Evolutionary conservation across 1,140 invertebrate genomes (phyloP), one percentile per base, ranked within the genome.

Genomic region (Cryptotermes secundus): DNA sequence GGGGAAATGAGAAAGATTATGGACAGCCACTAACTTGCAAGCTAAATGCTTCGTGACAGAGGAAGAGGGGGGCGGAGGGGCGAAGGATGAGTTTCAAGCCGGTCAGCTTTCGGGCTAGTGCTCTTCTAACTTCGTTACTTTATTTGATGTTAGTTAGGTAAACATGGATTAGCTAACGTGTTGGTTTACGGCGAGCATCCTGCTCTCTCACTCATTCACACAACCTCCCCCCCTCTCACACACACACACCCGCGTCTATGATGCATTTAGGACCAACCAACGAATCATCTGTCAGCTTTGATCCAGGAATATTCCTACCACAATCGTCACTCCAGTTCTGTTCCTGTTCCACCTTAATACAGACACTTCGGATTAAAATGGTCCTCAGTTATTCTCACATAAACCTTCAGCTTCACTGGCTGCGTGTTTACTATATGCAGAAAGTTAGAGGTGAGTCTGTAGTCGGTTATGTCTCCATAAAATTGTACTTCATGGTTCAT

Each of bases 81-180:
- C n/a, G n/a, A 1, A 49, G 59, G 26, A 16, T 72, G 59, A 72
- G 59, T 72, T 49, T 72, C n/a, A 72, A 72, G n/a, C 59, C n/a
- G 26, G 59, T n/a, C 14, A 72, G 59, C 59, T 72, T 72, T 72
- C 31, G 59, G 59, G 59, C 59, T 72, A 72, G 59, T 72, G 59
- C 59, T 31, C 59, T 72, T 26, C 59, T 72, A 72, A 72, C 59
- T 72, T 72, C 59, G 59, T 72, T 72, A 72, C 26, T 72, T 72
- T 72, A n/a, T 72, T 72, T 72, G 59, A 72, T 72, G 59, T 72
- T 72, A n/a, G 59, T 72, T 72, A 72, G 59, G n/a, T 72, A 72
- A 72, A 72, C 59, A 72, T 31, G 59, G 59, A 72, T 72, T 72
- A 72, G 59, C 59, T 72, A 72, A 72, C 59, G 59, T 72, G 59